Evolutionary conservation across 1,140 invertebrate species (phyloP).

Genomic region (Drosophila navojoa): DNA sequence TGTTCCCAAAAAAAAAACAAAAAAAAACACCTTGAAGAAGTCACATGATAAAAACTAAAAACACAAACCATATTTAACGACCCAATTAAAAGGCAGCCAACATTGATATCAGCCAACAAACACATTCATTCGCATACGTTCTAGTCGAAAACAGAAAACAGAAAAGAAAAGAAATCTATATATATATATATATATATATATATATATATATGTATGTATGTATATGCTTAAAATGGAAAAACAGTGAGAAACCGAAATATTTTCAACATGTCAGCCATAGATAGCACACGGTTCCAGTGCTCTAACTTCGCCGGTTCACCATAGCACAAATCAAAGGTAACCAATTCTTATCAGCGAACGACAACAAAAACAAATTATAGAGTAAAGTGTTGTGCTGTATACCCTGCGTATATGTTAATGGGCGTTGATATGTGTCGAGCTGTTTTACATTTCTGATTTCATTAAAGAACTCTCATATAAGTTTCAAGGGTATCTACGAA

Average conservation of each 20-base stretch:
- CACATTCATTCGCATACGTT: slow-evolving; percentile 55
- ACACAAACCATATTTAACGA: slow-evolving; percentile 70
- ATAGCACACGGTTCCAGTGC: slow-evolving; percentile 32
- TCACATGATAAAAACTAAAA: slow-evolving; percentile 48
- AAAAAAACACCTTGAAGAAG: slow-evolving; percentile 71
- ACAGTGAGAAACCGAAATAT: slow-evolving; percentile 45
- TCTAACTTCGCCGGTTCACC: background rate
- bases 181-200: too few relatives aligned
- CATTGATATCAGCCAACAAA: slow-evolving; percentile 63
- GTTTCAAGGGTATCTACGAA: too few relatives aligned
- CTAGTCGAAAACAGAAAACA: slow-evolving; percentile 29
- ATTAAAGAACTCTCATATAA: too few relatives aligned
- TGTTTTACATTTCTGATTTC: too few relatives aligned
- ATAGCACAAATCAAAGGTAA: slow-evolving; percentile 68
- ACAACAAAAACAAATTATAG: slow-evolving; percentile 57
- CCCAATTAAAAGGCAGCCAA: slow-evolving; percentile 72
- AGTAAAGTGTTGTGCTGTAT: slow-evolving; percentile 37
- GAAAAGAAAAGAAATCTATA: background rate
- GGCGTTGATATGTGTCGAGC: background rate
- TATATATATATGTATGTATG: background rate
- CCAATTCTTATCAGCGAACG: slow-evolving; percentile 61
- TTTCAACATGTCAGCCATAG: slow-evolving; percentile 47
- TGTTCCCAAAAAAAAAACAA: too few relatives aligned
- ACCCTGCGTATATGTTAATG: background rate
- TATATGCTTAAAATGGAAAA: slow-evolving; percentile 5